Base-by-base conservation (phyloP, 2,888 invertebrate genomes). In the Zele albiditarsus region DNA sequence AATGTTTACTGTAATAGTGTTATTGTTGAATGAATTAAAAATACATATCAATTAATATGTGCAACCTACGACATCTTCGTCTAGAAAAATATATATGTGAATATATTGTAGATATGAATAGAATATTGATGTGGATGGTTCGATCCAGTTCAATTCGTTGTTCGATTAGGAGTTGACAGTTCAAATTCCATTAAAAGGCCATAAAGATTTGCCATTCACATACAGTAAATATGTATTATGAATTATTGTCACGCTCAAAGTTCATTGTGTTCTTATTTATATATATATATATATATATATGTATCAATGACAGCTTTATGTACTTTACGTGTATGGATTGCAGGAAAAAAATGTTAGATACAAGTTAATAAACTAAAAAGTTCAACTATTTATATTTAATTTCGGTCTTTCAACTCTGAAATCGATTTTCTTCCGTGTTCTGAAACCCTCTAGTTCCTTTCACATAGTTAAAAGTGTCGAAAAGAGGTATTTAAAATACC, bases 231-330 rank as follows among this genome's bases (percentile, higher is more conserved):
- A 53, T 53, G n/a, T 20, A 71, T 58, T 58, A 67, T 75, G 71
- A 76, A 79, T 82, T 80, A 81, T 80, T 78, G 69, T 60, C 53
- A 28, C 67, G 77, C 75, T 67, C 78, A 79, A 83, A 84, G 81
- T 83, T 78, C 79, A 78, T 70, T 75, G 27, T 58, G 14, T 46
- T 63, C 16, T 20, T 60, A 53, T 71, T 42, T 20, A 63, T 67
- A 12, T 3, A 33, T 23, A 6, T 16, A 20, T 38, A 66, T 66
- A n/a, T 31, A 62, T 66, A 20, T n/a, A 31, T 14, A 6, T 27
- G 31, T 46, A 53, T 53, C 68, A 68, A 53, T 68, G 53, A 28
- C 27, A 53, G 33, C 12, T 57, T 25, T 57, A 38, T 14, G 12
- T 69, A 23, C 23, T 33, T 20, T 57, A 23, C 20, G 20, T 69